Evolutionary conservation across 1,140 invertebrate genomes (phyloP).

Genomic region (Chironomus tepperi): DNA sequence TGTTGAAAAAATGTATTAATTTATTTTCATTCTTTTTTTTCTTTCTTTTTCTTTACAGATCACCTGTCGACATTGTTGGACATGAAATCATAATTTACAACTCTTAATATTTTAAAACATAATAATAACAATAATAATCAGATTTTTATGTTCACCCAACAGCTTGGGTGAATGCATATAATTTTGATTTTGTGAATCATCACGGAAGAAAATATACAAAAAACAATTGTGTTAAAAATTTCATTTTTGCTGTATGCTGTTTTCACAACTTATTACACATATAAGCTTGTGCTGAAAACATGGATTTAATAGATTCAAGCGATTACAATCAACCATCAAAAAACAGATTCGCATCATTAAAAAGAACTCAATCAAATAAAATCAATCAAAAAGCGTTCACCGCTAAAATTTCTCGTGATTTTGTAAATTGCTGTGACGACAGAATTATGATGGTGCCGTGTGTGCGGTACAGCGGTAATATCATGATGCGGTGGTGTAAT

Average conservation of each 20-base stretch:
- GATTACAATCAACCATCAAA: not conserved
- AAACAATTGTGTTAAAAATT: not conserved
- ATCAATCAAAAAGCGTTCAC: slow-evolving; percentile 6
- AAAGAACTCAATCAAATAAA: slow-evolving; percentile 6
- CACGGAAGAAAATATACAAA: not conserved
- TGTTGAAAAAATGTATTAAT: not conserved
- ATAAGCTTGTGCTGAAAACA: not conserved
- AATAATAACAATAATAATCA: not conserved
- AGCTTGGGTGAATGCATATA: not conserved
- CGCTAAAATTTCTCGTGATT: not conserved
- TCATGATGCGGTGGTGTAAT: not conserved
- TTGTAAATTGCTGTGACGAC: not conserved
- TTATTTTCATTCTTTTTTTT: not conserved
- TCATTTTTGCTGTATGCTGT: no score
- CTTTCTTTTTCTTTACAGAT: not conserved
- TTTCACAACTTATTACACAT: no score
- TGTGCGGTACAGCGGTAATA: not conserved
- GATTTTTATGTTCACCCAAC: no score
- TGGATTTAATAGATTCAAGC: not conserved
- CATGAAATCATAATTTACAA: not conserved
- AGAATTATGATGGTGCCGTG: not conserved
- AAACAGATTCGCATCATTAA: slow-evolving; percentile 1
- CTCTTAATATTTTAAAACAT: not conserved
- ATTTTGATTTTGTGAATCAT: not conserved
- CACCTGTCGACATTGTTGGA: not conserved